phyloP scores from a whole-genome alignment of 2,888 invertebrate species.

The Deroplatys truncata region DNA sequence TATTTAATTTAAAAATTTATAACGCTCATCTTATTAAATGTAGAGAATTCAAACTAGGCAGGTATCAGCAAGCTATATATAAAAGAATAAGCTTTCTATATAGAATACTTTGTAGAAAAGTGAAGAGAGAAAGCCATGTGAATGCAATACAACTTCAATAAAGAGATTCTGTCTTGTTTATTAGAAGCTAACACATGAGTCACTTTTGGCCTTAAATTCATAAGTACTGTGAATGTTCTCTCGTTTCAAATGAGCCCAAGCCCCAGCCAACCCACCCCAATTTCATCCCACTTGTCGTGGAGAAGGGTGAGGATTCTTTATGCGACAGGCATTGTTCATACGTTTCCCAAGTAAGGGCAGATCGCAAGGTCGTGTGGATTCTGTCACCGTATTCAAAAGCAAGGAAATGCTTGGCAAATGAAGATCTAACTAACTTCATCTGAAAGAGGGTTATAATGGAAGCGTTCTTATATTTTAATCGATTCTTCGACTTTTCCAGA shows the following conservation, averaged over 20 bases:
- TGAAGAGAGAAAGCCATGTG: too few relatives aligned
- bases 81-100: too few relatives aligned
- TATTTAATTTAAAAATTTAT: too few relatives aligned
- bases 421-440: neutral
- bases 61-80: too few relatives aligned
- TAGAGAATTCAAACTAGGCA: too few relatives aligned
- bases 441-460: neutral
- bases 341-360: neutral
- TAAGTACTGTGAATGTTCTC: neutral
- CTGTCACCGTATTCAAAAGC: neutral
- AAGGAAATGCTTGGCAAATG: neutral
- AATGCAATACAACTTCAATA: too few relatives aligned
- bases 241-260: neutral
- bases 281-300: constrained; percentile 14
- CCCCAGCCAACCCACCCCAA: neutral
- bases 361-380: neutral
- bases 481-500: neutral
- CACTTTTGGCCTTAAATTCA: neutral
- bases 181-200: neutral
- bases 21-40: too few relatives aligned
- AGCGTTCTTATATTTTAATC: neutral
- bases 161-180: too few relatives aligned
- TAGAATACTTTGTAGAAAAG: too few relatives aligned
- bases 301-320: neutral
- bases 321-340: constrained; percentile 15